Base-by-base conservation (phyloP, 64 coral and sea anemone genomes). In the Trachythela sp. region DNA sequence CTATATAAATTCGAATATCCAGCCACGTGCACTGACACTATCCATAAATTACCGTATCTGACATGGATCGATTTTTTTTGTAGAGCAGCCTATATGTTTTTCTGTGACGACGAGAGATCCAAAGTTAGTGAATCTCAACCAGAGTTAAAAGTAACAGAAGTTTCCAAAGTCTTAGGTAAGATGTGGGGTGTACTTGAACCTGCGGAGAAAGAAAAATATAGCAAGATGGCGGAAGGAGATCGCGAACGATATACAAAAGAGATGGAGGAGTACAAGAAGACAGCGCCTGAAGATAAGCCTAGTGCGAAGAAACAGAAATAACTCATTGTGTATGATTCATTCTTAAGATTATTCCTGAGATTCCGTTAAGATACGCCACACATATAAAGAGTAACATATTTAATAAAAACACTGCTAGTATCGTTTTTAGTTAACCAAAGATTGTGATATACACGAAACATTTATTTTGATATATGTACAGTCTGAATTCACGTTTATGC, bases 41-140 rank as follows among this genome's bases (percentile, higher is more conserved):
- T 11, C 11, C 11, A 6, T 45, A 45, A 45, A 45, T 11, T 45
- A 45, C 11, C 11, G 11, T 6, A 45, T 11, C 42, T 45, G 11
- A 45, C 4, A 11, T 45, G 11, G 11, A 45, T 45, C 42, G 4
- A 45, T 45, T 45, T 77, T 38, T 34, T 80, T 80, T 39, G 20
- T 80, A 80, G 75, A 80, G 20, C 75, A 37, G 75, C 75, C 31
- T 80, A 36, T 36, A 15, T 80, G 18, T 80, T 37, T 80, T 80
- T 80, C 75, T 80, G 75, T 80, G 75, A 80, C 20, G 75, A 30
- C 32, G 31, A 80, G 15, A 35, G 75, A 37, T 30, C 75, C 20
- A 80, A 80, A 30, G 75, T 80, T 35, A 80, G 30, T 29, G 75
- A 80, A 39, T 34, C 75, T 80, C 75, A 80, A 35, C 75, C 75